Base-by-base conservation (phyloP, 2,888 invertebrate species). In the Aleiodes testaceus region DNA sequence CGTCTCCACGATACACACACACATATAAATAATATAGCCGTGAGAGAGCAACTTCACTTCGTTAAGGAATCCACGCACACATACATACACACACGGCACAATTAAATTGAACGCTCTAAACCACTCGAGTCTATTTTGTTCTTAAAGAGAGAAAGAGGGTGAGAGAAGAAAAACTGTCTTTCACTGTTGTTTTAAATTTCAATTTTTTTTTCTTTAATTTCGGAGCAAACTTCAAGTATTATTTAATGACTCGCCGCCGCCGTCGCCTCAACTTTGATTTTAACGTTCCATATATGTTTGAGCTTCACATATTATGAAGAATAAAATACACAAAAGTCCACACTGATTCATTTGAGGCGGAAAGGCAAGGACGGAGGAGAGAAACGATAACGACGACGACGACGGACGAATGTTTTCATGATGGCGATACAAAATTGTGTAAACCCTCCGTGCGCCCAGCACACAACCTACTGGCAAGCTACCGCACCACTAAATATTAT, bases 361-460 rank as follows among this genome's bases (percentile, higher is more conserved):
- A 45, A 63, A 63, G 63, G 72, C 81, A 79, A 81, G 80, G 79
- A 80, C 82, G 79, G 79, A 80, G 79, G 77, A 78, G 78, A 80
- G 66, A 75, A 78, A 75, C 73, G 75, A 74, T 65, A 66, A 74
- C 72, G 73, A 73, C 74, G 75, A 70, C 70, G 68, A 67, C 72
- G 73, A 75, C 75, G 73, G 75, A 73, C 80, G 76, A 83, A 81
- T 82, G 82, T 84, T 84, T 83, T 84, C 82, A 84, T 79, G 81
- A 84, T 80, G 84, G 82, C 81, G 82, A 80, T 78, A 78, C 75
- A 66, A 59, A 74, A 70, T 71, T 72, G 71, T 74, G 73, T 69
- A 52, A 72, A 70, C 26, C 49, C n/a, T n/a, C 68, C 42, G 52
- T 68, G 66, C 26, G 49, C 36, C 30, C 45, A 64, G 47, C 59